Conservation (phyloP, 2,797 vertebrate species). For the Borostomias antarcticus region DNA sequence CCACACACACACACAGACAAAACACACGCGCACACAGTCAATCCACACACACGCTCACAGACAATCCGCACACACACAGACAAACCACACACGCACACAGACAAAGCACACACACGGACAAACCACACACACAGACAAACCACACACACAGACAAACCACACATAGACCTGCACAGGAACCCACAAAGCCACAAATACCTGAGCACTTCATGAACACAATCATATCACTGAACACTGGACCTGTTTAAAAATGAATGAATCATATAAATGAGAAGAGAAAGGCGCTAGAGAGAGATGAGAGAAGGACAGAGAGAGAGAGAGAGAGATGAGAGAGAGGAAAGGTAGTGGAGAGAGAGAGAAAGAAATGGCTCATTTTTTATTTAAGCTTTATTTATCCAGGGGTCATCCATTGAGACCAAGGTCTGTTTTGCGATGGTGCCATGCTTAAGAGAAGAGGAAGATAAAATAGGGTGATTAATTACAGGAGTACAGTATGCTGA, state of each 20-base stretch:
- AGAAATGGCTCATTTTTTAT: too few species aligned
- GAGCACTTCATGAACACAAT: too few species aligned
- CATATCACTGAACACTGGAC: slow-evolving; percentile 61
- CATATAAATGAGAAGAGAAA: slow-evolving; percentile 58
- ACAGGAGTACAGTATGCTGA: too few species aligned
- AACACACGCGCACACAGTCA: too few species aligned
- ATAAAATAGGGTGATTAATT: too few species aligned
- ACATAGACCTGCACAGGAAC: slow-evolving; percentile 35
- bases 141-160: slow-evolving; percentile 14
- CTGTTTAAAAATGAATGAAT: slow-evolving; percentile 70
- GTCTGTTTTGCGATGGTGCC: too few species aligned
- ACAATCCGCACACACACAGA: neutral
- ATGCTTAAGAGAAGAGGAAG: too few species aligned
- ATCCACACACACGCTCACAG: slow-evolving; percentile 28
- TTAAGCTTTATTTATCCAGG: too few species aligned
- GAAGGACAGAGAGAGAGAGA: neutral
- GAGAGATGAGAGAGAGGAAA: slow-evolving; percentile 20
- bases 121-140: slow-evolving; percentile 26
- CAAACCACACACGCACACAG: slow-evolving; percentile 6
- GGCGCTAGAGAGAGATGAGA: slow-evolving; percentile 55
- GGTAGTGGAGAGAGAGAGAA: slow-evolving; percentile 17
- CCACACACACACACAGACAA: slow-evolving; percentile 10
- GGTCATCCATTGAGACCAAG: too few species aligned
- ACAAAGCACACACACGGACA: slow-evolving; percentile 35
- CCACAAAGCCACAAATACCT: slow-evolving; percentile 5